Evolutionary conservation across 2,113 vertebrate species (phyloP).

Genomic region (Engraulis encrasicolus): DNA sequence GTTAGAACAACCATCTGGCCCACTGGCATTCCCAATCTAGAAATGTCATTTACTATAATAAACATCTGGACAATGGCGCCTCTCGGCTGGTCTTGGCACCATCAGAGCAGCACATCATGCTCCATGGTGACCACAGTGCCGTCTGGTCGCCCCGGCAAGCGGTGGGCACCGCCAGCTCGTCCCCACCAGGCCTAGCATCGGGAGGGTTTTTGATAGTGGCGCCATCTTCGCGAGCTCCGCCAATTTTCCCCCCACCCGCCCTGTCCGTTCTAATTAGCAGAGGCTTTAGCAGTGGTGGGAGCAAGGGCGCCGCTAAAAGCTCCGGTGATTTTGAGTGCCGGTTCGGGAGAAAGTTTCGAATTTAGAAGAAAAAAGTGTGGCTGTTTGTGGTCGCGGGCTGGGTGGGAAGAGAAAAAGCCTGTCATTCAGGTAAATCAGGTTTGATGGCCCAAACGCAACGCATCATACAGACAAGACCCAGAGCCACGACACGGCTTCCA

Average conservation of each 20-base stretch:
- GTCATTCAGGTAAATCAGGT: slow-evolving; percentile 49
- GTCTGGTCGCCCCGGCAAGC: neutral
- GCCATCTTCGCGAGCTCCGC: no score
- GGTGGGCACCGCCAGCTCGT: neutral
- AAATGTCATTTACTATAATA: neutral
- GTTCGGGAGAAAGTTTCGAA: neutral
- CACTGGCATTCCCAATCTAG: neutral
- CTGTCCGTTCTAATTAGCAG: neutral
- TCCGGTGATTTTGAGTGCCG: neutral
- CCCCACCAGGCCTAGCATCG: neutral
- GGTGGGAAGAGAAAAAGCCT: neutral
- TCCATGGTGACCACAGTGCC: slow-evolving; percentile 11
- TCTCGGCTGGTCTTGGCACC: neutral
- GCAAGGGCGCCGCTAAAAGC: neutral
- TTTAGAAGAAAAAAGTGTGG: neutral
- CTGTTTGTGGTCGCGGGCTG: slow-evolving; percentile 19
- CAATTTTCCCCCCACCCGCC: neutral
- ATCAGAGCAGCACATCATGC: neutral
- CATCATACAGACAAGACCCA: slow-evolving; percentile 44
- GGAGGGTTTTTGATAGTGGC: neutral
- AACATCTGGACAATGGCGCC: neutral
- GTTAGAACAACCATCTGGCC: neutral
- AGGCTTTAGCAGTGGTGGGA: neutral
- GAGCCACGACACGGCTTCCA: slow-evolving; percentile 12
- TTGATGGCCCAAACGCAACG: slow-evolving; percentile 44